phyloP scores from a whole-genome alignment of 2,113 vertebrate genomes.

The Junco hyemalis region DNA sequence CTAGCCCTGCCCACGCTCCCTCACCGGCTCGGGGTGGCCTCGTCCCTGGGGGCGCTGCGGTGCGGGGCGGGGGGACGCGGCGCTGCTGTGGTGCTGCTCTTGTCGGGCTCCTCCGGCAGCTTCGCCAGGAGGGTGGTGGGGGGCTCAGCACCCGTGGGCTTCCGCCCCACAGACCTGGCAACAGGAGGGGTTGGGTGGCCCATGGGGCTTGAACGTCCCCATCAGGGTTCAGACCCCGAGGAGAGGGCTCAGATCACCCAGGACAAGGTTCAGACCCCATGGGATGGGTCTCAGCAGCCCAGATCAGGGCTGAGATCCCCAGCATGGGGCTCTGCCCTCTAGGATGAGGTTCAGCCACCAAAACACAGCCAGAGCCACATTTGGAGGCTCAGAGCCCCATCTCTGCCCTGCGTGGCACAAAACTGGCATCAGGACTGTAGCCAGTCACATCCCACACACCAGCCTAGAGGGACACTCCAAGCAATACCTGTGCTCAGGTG shows the following conservation, averaged over 20 bases:
- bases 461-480: background rate
- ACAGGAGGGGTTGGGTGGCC: background rate
- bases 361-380: background rate
- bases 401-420: background rate
- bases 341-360: accelerated
- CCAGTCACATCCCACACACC: background rate
- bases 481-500: background rate
- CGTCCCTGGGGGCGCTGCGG: slow-evolving; percentile 73
- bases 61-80: slow-evolving; percentile 67
- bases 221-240: accelerated
- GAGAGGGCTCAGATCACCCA: background rate
- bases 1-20: background rate
- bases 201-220: accelerated
- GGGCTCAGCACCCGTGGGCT: slow-evolving; percentile 63
- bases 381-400: accelerated
- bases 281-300: background rate
- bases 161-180: slow-evolving; percentile 78
- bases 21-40: slow-evolving; percentile 78
- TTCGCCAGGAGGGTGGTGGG: slow-evolving; percentile 65
- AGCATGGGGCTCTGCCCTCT: background rate
- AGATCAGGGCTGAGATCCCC: background rate
- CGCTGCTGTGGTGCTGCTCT: slow-evolving; percentile 32
- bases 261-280: accelerated
- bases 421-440: background rate
- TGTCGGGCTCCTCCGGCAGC: slow-evolving; percentile 85